Conservation (phyloP, 2,888 invertebrate species). For the Pyralis farinalis region DNA sequence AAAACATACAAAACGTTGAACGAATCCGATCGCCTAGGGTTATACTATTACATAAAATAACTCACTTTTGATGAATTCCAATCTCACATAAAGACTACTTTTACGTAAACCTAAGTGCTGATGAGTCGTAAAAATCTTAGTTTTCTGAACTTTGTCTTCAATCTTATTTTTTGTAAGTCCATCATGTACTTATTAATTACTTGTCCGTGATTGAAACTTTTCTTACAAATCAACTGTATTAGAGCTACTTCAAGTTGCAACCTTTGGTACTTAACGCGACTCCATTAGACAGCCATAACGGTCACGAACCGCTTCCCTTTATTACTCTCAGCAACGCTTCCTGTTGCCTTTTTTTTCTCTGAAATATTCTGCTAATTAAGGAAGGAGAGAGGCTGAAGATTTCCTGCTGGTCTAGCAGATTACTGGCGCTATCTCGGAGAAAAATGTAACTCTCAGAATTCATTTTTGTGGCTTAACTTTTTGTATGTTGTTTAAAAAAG, state of each 20-base stretch:
- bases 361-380: constrained; percentile 76
- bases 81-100: too few species aligned
- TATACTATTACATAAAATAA: too few species aligned
- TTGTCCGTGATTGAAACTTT: neutral
- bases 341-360: constrained; percentile 64
- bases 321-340: constrained; percentile 45
- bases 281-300: constrained; percentile 55
- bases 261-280: constrained; percentile 47
- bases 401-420: constrained; percentile 71
- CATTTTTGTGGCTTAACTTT: constrained; percentile 55
- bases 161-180: too few species aligned
- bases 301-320: constrained; percentile 51
- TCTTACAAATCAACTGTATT: neutral
- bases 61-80: too few species aligned
- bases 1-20: too few species aligned
- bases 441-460: constrained; percentile 57
- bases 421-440: constrained; percentile 60
- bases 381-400: constrained; percentile 70
- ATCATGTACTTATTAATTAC: too few species aligned
- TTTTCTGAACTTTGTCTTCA: too few species aligned
- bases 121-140: too few species aligned
- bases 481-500: constrained; percentile 38
- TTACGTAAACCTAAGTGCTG: too few species aligned
- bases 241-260: constrained; percentile 4
- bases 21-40: too few species aligned